Evolutionary conservation across 2,888 invertebrate genomes (phyloP).

Genomic region (Sinodicranocentrus sp.): DNA sequence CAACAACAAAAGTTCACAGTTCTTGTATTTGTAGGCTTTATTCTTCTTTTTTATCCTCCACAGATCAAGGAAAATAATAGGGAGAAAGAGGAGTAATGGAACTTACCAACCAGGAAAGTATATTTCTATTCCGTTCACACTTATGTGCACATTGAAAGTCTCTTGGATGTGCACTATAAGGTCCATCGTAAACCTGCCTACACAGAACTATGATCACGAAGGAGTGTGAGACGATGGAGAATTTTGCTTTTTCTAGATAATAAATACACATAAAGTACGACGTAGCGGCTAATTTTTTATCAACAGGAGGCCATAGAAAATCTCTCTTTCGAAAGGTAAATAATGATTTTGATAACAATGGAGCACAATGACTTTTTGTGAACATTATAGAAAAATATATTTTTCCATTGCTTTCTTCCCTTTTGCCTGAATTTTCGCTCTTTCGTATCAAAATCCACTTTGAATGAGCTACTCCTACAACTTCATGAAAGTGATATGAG

Average conservation of each 20-base stretch:
- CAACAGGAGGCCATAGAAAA: slow-evolving; percentile 36
- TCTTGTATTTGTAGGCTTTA: neutral
- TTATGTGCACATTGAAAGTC: too few species aligned
- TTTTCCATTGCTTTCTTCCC: slow-evolving; percentile 8
- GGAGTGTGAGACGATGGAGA: neutral
- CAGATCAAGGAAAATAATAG: neutral
- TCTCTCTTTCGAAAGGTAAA: slow-evolving; percentile 13
- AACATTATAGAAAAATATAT: slow-evolving; percentile 4
- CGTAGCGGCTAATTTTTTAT: slow-evolving; percentile 49
- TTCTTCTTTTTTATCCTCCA: neutral
- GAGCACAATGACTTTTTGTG: slow-evolving; percentile 11
- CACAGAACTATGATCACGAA: too few species aligned
- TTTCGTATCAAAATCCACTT: neutral
- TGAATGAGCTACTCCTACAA: neutral
- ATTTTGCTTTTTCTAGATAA: neutral
- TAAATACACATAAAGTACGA: slow-evolving; percentile 17
- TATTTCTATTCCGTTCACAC: neutral
- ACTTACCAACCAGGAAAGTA: neutral
- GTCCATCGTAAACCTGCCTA: too few species aligned
- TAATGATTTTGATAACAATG: slow-evolving; percentile 24
- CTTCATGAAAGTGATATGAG: slow-evolving; percentile 3
- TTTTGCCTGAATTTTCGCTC: too few species aligned
- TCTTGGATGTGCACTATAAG: too few species aligned
- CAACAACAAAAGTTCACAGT: neutral
- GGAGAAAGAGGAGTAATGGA: neutral